Evolutionary conservation across 2,113 vertebrate genomes (phyloP), one percentile per base, ranked within the genome.

Genomic region (Cyanocitta stelleri): DNA sequence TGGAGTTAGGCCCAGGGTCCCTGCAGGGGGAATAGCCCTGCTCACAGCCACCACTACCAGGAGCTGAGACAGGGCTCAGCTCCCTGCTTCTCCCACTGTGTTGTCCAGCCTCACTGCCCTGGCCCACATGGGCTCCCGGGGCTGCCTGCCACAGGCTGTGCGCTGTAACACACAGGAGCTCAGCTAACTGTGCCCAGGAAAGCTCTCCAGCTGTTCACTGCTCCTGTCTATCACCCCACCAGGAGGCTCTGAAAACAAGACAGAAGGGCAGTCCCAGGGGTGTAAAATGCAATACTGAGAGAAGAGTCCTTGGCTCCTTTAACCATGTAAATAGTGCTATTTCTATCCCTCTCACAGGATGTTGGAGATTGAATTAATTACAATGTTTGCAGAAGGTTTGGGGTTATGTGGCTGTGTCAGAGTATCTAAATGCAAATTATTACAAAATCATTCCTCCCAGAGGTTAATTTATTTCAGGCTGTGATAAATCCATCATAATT

Each of bases 371-470:
- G 78, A 77, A 85, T 87, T 89, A 54, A 85, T 94, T 78, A 68
- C 68, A 58, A 27, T 17, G 26, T 86, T 87, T 91, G 74, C 94
- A 97, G 68, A 96, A 80, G 72, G 72, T 90, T 71, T 88, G 86
- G 85, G 79, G 72, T 96, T 96, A 95, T 86, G 92, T 95, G 68
- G 78, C 93, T 77, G 54, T 91, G 83, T 86, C 74, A 77, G 85
- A 91, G 64, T 64, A 94, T 94, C 92, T 90, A 94, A 96, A 96
- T 88, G 93, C 92, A 96, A 96, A 95, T 97, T 85, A 95, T 80
- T 90, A 93, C 59, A 80, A 91, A 96, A 95, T 88, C 58, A 80
- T 91, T 90, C 75, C 78, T 91, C 63, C 61, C 64, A 87, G 93
- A 96, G 87, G 78, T 91, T 94, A 73, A 93, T 87, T 95, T 82